Evolutionary conservation across 2,797 vertebrate species (phyloP).

Genomic region (Rhinogobio ventralis): DNA sequence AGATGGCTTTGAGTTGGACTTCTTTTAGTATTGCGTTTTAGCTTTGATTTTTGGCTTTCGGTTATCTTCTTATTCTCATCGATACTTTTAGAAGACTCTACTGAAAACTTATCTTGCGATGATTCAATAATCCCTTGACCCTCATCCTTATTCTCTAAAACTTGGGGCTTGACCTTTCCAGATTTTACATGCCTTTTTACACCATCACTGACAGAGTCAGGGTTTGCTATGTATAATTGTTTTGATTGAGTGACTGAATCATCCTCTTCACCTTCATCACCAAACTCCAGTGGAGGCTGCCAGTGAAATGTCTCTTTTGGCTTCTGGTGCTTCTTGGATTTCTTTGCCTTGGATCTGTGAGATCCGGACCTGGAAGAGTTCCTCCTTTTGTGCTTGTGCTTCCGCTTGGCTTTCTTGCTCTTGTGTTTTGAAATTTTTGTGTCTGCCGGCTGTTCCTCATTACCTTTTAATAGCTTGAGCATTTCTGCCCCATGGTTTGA

Average conservation of each 20-base stretch:
- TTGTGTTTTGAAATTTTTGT: conserved; percentile 68
- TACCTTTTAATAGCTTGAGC: conserved; percentile 22
- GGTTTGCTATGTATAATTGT: conserved; percentile 34
- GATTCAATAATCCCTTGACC: conserved; percentile 61
- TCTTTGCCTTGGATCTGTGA: conserved; percentile 83
- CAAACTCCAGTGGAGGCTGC: conserved; percentile 97
- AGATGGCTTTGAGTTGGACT: conserved; percentile 64
- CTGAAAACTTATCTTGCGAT: conserved; percentile 59
- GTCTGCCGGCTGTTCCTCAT: conserved; percentile 68
- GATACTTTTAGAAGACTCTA: conserved; percentile 34
- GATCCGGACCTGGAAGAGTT: conserved; percentile 72
- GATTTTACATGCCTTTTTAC: conserved; percentile 60
- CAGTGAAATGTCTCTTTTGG: conserved; percentile 92
- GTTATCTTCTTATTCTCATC: conserved; percentile 58
- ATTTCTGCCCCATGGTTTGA: conserved; percentile 60
- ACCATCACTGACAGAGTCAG: conserved; percentile 49
- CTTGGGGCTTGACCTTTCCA: conserved; percentile 63
- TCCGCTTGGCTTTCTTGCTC: conserved; percentile 84
- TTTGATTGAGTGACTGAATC: conserved; percentile 69
- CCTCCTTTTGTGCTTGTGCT: conserved; percentile 82
- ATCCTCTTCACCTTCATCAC: conserved; percentile 92
- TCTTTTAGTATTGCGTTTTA: conserved; percentile 51
- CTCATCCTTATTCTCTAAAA: conserved; percentile 62
- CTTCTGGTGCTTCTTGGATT: conserved; percentile 88
- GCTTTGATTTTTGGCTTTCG: conserved; percentile 61